These are phyloP conservation scores for Chelonia mydas DNA, from an alignment of 2,797 vertebrate species.

Conservation along the genomic window DNA sequence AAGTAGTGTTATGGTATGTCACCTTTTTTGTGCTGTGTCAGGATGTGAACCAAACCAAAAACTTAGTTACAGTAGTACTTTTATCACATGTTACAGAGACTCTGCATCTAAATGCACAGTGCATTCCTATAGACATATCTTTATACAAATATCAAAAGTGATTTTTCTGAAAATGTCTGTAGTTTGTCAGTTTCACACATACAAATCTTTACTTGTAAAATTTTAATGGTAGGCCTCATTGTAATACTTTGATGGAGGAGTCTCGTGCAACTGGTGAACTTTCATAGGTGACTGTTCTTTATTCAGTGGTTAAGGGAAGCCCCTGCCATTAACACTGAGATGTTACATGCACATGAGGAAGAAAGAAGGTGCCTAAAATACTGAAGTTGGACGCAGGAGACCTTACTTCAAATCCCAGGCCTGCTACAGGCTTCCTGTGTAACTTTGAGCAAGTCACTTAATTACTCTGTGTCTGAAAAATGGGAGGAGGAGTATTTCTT, in stretches of 20 bases:
- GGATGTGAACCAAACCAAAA: neutral
- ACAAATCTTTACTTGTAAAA: neutral
- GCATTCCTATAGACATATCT: neutral
- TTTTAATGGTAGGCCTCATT: neutral
- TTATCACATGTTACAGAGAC: neutral
- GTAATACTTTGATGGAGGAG: neutral
- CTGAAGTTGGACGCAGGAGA: neutral
- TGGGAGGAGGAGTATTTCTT: neutral
- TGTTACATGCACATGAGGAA: neutral
- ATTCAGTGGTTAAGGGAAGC: neutral
- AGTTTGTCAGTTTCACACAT: neutral
- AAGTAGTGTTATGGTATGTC: neutral
- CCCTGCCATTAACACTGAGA: neutral
- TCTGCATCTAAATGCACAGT: neutral
- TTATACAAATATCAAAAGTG: neutral
- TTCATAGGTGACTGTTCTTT: neutral
- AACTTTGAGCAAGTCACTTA: neutral
- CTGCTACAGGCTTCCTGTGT: neutral
- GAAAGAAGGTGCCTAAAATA: neutral
- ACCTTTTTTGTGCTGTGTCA: neutral
- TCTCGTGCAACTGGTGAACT: neutral
- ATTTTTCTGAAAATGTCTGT: neutral
- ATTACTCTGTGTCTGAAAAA: neutral
- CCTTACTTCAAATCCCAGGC: neutral
- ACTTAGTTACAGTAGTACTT: neutral